Evolutionary conservation across 2,888 invertebrate genomes (phyloP).

Genomic region (Thymelicus lineola): DNA sequence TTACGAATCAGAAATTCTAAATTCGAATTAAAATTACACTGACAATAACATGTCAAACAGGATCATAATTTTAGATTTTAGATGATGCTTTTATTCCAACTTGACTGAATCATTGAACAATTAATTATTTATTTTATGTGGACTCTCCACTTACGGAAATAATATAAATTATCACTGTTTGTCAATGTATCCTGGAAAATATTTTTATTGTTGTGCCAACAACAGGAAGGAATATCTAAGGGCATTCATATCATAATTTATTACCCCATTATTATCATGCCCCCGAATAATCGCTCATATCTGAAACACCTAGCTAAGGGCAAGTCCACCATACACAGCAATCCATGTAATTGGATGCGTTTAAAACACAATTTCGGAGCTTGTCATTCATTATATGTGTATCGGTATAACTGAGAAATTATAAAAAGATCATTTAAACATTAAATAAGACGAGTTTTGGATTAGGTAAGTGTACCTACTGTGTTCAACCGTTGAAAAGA

Average conservation of each 20-base stretch:
- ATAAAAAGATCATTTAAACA: too few species aligned
- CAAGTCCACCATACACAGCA: conserved; percentile 48
- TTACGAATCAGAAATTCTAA: too few species aligned
- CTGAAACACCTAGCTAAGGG: conserved; percentile 76
- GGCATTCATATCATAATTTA: conserved; percentile 82
- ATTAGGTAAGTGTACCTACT: too few species aligned
- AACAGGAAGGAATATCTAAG: conserved; percentile 41
- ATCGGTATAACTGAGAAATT: too few species aligned
- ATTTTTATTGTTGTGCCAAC: conserved; percentile 62
- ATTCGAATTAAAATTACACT: too few species aligned
- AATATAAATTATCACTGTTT: conserved; percentile 19
- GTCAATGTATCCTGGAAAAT: conserved; percentile 40
- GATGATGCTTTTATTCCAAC: too few species aligned
- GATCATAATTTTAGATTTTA: too few species aligned
- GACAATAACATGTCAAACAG: too few species aligned
- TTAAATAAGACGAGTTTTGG: too few species aligned
- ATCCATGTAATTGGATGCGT: conserved; percentile 7
- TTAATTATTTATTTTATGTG: too few species aligned
- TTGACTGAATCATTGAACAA: too few species aligned
- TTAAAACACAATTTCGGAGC: neutral
- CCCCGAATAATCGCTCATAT: conserved; percentile 81
- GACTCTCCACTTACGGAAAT: neutral
- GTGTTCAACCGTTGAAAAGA: too few species aligned
- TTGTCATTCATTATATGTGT: neutral
- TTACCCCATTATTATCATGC: conserved; percentile 78